Evolutionary conservation across 2,888 invertebrate species (phyloP).

Genomic region (Eledona agricola): DNA sequence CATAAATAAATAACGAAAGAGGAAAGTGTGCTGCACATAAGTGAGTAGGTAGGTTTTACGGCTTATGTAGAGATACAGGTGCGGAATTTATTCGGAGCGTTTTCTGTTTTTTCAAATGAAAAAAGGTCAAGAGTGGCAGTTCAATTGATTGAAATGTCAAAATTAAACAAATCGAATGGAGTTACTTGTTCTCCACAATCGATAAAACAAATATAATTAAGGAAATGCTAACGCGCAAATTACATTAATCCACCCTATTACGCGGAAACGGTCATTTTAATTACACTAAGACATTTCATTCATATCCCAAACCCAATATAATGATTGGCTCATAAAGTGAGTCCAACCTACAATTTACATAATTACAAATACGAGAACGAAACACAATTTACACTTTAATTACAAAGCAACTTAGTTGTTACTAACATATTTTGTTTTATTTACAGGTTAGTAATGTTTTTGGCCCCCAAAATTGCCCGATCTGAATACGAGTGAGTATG

Average conservation of each 20-base stretch:
- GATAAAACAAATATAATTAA: conserved; percentile 23
- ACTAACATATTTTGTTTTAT: conserved; percentile 38
- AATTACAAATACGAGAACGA: background rate
- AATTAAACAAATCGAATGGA: too few species aligned
- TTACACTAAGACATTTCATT: conserved; percentile 21
- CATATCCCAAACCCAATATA: conserved; percentile 15
- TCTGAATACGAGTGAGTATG: conserved; percentile 54
- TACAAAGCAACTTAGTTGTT: background rate
- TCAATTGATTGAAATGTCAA: too few species aligned
- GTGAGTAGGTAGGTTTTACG: conserved; percentile 37
- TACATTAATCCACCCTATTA: conserved; percentile 22
- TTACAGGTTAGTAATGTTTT: conserved; percentile 60
- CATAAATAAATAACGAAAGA: conserved; percentile 34
- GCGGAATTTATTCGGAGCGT: conserved; percentile 31
- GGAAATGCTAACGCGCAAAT: conserved; percentile 22
- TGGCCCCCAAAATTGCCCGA: conserved; percentile 52
- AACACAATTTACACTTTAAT: background rate
- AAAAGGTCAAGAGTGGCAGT: too few species aligned
- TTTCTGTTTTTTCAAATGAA: conserved; percentile 21
- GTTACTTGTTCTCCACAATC: too few species aligned
- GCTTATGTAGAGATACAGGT: conserved; percentile 38
- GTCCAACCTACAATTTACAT: conserved; percentile 4
- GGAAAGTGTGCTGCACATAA: conserved; percentile 25
- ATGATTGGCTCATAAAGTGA: conserved; percentile 11
- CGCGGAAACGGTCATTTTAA: conserved; percentile 20